A percentile compares a stretch with the other conserved stretches of the same genome.
Evolutionary conservation across 2,797 vertebrate species (phyloP).

Genomic region (Ptychobarbus kaznakovi): DNA sequence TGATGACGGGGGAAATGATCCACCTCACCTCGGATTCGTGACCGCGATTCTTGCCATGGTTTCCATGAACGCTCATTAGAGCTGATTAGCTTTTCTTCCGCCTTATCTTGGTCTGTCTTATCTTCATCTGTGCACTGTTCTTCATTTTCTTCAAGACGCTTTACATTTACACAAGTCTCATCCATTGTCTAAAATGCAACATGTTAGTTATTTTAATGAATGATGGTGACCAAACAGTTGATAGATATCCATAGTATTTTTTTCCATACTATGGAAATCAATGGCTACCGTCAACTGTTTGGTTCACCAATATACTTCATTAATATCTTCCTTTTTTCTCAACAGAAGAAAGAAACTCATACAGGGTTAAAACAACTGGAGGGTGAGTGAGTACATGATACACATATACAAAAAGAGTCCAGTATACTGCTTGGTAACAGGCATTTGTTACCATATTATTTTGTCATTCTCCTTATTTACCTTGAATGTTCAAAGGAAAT

Average conservation of each 20-base stretch:
- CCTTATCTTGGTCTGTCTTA: conserved; percentile 52
- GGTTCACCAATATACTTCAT: background rate
- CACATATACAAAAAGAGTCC: background rate
- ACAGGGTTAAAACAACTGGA: background rate
- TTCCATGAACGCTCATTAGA: conserved; percentile 70
- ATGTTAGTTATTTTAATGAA: background rate
- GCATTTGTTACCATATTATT: background rate
- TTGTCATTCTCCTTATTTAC: background rate
- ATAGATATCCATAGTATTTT: background rate
- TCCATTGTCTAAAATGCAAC: conserved; percentile 48
- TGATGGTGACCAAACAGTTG: background rate
- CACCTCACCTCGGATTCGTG: conserved; percentile 80
- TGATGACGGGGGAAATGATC: conserved; percentile 42
- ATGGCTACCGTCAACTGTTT: background rate
- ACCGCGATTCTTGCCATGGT: conserved; percentile 75
- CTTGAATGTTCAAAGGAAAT: too few relatives aligned
- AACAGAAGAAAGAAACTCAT: background rate
- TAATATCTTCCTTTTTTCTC: background rate
- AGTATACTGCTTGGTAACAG: background rate
- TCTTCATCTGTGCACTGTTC: conserved; percentile 12
- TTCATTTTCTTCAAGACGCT: conserved; percentile 62
- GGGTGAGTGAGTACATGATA: background rate
- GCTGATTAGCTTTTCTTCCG: conserved; percentile 66
- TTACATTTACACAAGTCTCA: conserved; percentile 40
- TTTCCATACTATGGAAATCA: background rate